Evolutionary conservation across 2,113 vertebrate species (phyloP).

Genomic region (Platycercus adscitus): DNA sequence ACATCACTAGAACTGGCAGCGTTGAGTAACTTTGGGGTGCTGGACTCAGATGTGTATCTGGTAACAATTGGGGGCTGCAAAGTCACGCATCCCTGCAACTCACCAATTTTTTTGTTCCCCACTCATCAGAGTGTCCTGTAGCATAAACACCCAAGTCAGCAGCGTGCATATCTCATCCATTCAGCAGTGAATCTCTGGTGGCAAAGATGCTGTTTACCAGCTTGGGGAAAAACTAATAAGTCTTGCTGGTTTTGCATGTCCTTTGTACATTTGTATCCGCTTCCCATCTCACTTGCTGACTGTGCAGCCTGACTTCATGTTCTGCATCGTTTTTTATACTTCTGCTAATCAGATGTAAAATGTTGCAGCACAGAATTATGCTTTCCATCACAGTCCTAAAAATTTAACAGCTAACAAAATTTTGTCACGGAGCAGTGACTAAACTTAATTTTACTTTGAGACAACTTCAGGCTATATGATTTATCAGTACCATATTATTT

Average conservation of each 20-base stretch:
- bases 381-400: neutral
- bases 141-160: neutral
- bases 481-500: neutral
- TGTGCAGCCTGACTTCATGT: neutral
- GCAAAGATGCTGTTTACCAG: neutral
- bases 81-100: neutral
- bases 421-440: neutral
- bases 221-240: neutral
- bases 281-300: neutral
- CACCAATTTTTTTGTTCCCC: neutral
- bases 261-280: neutral
- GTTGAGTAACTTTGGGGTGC: neutral
- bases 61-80: neutral
- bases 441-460: conserved; percentile 2
- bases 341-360: neutral
- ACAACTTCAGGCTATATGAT: neutral
- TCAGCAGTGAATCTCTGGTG: neutral
- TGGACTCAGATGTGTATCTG: neutral
- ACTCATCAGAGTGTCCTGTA: neutral
- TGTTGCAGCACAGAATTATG: neutral
- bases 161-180: neutral
- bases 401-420: neutral
- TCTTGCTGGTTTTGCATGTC: neutral
- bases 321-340: neutral
- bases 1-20: neutral